Base-by-base conservation (phyloP, 64 coral and sea anemone species). In the Anthopleura sola region DNA sequence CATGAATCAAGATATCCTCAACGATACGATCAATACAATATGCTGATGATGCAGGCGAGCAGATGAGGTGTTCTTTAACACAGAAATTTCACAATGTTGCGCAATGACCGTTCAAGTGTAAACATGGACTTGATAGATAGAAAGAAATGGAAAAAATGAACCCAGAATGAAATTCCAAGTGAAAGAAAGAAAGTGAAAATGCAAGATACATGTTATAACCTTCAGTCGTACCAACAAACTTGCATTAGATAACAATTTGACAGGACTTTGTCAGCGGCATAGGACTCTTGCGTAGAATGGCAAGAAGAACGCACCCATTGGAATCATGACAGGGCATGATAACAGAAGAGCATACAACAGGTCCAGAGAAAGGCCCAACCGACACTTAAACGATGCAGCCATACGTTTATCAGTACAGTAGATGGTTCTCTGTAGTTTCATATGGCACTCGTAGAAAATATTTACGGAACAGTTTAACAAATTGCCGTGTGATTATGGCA, bases 401-500 rank as follows among this genome's bases (percentile, higher is more conserved):
- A 62, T 23, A 62, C 24, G n/a, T 1, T 26, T 62, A 62, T 62
- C 40, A 44, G 40, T 44, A 44, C 55, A 18, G 20, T 28, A 62
- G 58, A 11, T 62, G 58, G 58, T 62, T 26, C n/a, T 62, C 21
- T 62, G 24, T 62, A 62, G 58, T 23, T 62, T 9, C n/a, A 26
- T 62, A 26, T n/a, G 21, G 24, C 11, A 62, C 58, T 62, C 21
- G 11, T 62, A 11, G 58, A 62, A 62, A 62, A 11, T 62, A 62
- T 62, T 62, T 71, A 71, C 66, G 31, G 16, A 71, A 71, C 66
- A 71, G n/a, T 71, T 71, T 71, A 48, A 79, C 76, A 18, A 46
- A 23, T 79, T 79, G 76, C 76, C 76, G 23, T 79, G 76, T 79
- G 76, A 79, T 79, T 79, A 79, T 79, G 76, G 76, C 76, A 79